These are phyloP conservation scores for Willisornis vidua DNA, from an alignment of 2,113 vertebrate genomes.

Conservation along the genomic window DNA sequence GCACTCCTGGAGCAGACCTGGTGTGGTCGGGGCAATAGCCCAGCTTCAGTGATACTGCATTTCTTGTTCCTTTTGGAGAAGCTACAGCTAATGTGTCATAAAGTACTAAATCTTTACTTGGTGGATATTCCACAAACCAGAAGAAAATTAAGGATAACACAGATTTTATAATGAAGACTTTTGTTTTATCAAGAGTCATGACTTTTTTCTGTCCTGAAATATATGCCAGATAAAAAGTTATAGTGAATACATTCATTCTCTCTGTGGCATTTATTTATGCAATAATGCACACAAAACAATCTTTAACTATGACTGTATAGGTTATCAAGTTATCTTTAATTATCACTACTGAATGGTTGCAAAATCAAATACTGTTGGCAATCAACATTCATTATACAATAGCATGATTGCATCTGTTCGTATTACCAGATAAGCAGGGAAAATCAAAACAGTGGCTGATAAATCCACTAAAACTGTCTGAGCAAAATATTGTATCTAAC, in stretches of 20 bases:
- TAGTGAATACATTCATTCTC: constrained; percentile 30
- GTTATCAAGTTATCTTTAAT: constrained; percentile 82
- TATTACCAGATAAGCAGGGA: constrained; percentile 79
- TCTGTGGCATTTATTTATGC: constrained; percentile 62
- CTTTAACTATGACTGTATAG: constrained; percentile 75
- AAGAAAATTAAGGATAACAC: neutral
- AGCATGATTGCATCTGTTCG: constrained; percentile 80
- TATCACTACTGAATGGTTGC: constrained; percentile 75
- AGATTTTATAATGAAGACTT: neutral
- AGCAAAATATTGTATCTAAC: constrained; percentile 81
- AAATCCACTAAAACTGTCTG: constrained; percentile 76
- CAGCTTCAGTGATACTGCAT: neutral
- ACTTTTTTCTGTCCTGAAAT: constrained; percentile 28
- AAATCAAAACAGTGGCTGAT: constrained; percentile 80
- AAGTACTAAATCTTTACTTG: neutral
- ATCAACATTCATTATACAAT: constrained; percentile 82
- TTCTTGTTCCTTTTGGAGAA: neutral
- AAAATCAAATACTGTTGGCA: constrained; percentile 81
- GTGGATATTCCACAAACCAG: neutral
- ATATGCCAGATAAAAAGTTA: constrained; percentile 34
- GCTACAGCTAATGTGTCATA: neutral
- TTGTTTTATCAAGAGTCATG: constrained; percentile 14
- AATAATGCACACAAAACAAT: constrained; percentile 68
- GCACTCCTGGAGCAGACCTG: neutral
- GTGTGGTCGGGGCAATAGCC: neutral